Evolutionary conservation across 1,140 invertebrate species (phyloP).

Genomic region (Maconellicoccus hirsutus): DNA sequence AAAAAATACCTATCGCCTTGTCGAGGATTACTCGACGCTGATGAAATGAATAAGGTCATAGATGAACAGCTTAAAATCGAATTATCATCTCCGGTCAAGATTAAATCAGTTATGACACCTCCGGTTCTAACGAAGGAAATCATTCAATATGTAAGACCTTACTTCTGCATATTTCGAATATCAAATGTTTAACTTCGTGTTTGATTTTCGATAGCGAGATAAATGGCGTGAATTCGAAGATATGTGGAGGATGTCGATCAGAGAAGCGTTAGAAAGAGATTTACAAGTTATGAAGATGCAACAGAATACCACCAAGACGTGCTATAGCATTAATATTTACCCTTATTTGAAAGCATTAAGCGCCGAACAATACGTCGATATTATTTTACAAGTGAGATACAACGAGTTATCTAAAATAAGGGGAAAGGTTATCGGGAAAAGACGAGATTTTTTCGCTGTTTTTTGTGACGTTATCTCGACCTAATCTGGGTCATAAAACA

Average conservation of each 20-base stretch:
- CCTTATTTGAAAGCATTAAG: constrained; percentile 60
- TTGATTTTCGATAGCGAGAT: constrained; percentile 35
- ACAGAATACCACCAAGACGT: constrained; percentile 37
- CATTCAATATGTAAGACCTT: constrained; percentile 30
- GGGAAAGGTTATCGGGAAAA: too few relatives aligned
- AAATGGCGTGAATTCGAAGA: constrained; percentile 48
- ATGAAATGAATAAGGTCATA: constrained; percentile 43
- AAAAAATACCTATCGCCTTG: constrained; percentile 37
- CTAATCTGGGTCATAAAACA: too few relatives aligned
- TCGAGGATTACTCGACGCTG: constrained; percentile 39
- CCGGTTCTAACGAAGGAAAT: constrained; percentile 34
- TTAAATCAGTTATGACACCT: constrained; percentile 50
- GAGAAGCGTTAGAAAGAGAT: constrained; percentile 51
- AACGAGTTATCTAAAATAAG: too few relatives aligned
- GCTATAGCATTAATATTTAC: constrained; percentile 47
- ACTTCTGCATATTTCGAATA: background rate
- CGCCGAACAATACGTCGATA: constrained; percentile 50
- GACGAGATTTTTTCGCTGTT: too few relatives aligned
- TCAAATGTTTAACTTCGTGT: background rate
- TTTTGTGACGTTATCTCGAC: too few relatives aligned
- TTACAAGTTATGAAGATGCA: constrained; percentile 45
- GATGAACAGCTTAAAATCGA: constrained; percentile 55
- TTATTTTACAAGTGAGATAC: constrained; percentile 33
- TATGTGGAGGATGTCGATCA: constrained; percentile 50
- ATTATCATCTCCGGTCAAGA: constrained; percentile 45